Percentiles rank a stretch among this genome's conserved stretches.
These are phyloP conservation scores for Phrynocephalus guinanensis DNA, from an alignment of 2,797 vertebrate species.

Conservation along the genomic window DNA sequence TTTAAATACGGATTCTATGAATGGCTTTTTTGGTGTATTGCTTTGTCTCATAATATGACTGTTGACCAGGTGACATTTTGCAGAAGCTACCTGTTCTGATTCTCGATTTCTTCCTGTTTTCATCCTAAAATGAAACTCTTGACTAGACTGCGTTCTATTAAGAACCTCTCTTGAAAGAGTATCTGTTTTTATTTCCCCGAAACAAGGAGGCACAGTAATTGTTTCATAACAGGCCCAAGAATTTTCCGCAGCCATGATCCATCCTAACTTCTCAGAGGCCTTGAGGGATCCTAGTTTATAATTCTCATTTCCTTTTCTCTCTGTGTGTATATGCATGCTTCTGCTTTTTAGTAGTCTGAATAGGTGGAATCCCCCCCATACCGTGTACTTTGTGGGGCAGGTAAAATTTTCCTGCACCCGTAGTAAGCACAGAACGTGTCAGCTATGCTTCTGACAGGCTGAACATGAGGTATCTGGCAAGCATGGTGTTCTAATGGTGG, in stretches of 20 bases:
- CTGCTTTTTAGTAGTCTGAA: neutral
- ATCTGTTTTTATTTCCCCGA: neutral
- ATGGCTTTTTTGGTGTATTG: neutral
- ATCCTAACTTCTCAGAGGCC: too few species aligned
- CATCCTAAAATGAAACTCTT: neutral
- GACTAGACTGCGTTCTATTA: neutral
- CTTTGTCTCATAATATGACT: neutral
- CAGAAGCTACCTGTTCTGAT: neutral
- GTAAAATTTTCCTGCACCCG: neutral
- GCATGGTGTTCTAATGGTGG: too few species aligned
- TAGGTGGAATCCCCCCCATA: neutral
- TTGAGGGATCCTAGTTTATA: neutral
- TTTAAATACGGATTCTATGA: neutral
- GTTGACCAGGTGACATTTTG: neutral
- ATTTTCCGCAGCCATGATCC: neutral
- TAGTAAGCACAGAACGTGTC: neutral
- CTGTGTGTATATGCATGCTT: neutral
- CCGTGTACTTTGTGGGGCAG: neutral
- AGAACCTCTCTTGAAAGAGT: neutral
- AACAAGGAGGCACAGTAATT: too few species aligned
- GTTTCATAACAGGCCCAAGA: neutral
- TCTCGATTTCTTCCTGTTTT: neutral
- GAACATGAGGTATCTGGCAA: neutral
- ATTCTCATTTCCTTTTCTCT: neutral
- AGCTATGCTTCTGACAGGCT: too few species aligned